Base-by-base conservation (phyloP, 1,140 invertebrate genomes). In the Bilobella aurantiaca region DNA sequence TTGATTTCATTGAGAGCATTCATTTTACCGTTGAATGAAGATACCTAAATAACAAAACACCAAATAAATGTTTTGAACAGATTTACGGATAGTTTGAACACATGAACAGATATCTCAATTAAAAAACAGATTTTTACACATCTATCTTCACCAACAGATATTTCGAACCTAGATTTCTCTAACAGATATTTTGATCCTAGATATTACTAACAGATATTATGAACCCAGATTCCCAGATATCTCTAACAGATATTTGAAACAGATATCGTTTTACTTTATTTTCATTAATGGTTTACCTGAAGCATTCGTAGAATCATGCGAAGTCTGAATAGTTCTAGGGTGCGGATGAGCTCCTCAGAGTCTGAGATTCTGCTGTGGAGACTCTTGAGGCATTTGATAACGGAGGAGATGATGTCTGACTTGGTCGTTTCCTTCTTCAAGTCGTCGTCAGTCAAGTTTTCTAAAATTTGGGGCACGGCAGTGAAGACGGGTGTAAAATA, bases 11-110 rank as follows among this genome's bases (percentile, higher is more conserved):
- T 98, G 34, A 98, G 80, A 30, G 95, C 94, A 77, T 96, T 97
- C 96, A 98, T 98, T 82, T 98, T 98, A 12, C 95, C 94, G 81
- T 98, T 98, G 75, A 97, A 98, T 42, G 93, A 97, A 18, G 94
- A 97, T 95, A 85, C 75, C 93, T 87, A 74, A 57, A 63, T 65
- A 58, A 73, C 60, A 8, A 37, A 42, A 25, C 31, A 64, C 18
- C 21, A 2, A n/a, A 46, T 8, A 1, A 53, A 23, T 2, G 27
- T 49, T 23, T 23, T 23, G 27, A 29, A 34, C 18, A 64, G 58
- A n/a, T 21, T 42, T 12, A 12, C 34, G 34, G 18, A 8, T 42
- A 42, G 8, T 42, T 8, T 18, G 34, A 18, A 42, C 8, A 42
- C 34, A n/a, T n/a, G n/a, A n/a, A n/a, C n/a, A n/a, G n/a, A n/a